These are phyloP conservation scores for Oceanodroma leucorhoa DNA, from an alignment of 2,797 vertebrate species.

Conservation along the genomic window DNA sequence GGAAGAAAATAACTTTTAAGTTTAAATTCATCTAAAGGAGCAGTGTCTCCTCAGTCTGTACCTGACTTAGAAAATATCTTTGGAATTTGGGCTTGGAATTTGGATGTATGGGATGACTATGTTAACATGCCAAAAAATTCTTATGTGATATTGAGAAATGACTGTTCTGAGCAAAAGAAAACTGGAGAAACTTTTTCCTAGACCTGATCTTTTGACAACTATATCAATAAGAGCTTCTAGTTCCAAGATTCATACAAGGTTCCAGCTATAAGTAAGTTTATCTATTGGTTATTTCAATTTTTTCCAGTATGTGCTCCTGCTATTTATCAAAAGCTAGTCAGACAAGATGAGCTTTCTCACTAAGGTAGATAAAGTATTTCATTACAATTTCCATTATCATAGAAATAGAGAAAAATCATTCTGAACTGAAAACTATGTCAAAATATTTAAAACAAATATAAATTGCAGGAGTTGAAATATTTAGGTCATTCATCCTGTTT, in stretches of 20 bases:
- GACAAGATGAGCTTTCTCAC: not conserved
- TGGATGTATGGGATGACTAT: not conserved
- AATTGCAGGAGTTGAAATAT: constrained; percentile 11
- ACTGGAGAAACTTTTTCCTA: not conserved
- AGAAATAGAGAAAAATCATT: not conserved
- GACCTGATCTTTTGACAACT: not conserved
- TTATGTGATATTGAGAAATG: not conserved
- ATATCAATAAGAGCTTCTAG: not conserved
- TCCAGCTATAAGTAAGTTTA: not conserved
- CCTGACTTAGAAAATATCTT: not conserved
- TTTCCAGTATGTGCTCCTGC: not conserved
- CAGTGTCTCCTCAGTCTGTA: not conserved
- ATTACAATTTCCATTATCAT: constrained; percentile 28
- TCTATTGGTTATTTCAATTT: not conserved
- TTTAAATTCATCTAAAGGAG: not conserved
- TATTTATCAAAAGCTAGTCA: constrained; percentile 25
- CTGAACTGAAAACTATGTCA: constrained; percentile 16
- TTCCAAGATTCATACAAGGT: not conserved
- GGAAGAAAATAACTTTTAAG: not conserved
- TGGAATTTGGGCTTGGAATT: not conserved
- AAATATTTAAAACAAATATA: constrained; percentile 46
- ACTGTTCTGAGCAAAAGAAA: not conserved
- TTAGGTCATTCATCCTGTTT: not conserved
- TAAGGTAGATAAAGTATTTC: constrained; percentile 16
- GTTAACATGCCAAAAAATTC: not conserved